Base-by-base conservation (phyloP, 2,888 invertebrate species). In the Mechanitis mazaeus region DNA sequence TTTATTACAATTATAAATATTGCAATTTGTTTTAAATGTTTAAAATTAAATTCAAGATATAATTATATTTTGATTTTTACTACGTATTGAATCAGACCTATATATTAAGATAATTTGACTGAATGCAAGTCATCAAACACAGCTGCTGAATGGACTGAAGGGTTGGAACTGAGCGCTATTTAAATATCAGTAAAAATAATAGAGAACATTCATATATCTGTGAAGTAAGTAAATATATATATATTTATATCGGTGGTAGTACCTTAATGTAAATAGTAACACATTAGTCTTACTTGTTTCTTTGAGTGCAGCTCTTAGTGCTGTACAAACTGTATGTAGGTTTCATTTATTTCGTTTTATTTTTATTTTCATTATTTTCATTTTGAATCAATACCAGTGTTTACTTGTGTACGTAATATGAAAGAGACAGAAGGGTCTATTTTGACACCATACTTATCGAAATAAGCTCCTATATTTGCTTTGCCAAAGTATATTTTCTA, bases 91-190 rank as follows among this genome's bases (percentile, higher is more conserved):
- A 31, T 31, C 11, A 6, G 11, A 50, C 20, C 1, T 20, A 20
- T 20, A 20, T 20, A 31, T 31, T 31, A 50, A 7, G 50, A 11
- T 28, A 42, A 1, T 11, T 31, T 31, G 28, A 50, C 6, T 28
- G 47, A 47, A 28, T 6, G 50, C 64, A 2, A 61, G 69, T 68
- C 71, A 71, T 78, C 70, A 76, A 78, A 69, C 68, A 67, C 79
- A 77, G 71, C 65, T 69, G 72, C 65, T 67, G 71, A 65, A 75
- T 76, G 74, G 65, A 56, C 61, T 66, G 64, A 74, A 75, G 71
- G 69, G 63, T 65, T 65, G 66, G 63, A 63, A 6, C 31, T 50
- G 31, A 28, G 31, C 31, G 9, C 28, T 31, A 50, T 11, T 20
- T 20, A 20, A 31, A 50, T 50, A 31, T 50, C n/a, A 47, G 28